Evolutionary conservation across 2,888 invertebrate genomes (phyloP).

Genomic region (Spilosoma lubricipeda): DNA sequence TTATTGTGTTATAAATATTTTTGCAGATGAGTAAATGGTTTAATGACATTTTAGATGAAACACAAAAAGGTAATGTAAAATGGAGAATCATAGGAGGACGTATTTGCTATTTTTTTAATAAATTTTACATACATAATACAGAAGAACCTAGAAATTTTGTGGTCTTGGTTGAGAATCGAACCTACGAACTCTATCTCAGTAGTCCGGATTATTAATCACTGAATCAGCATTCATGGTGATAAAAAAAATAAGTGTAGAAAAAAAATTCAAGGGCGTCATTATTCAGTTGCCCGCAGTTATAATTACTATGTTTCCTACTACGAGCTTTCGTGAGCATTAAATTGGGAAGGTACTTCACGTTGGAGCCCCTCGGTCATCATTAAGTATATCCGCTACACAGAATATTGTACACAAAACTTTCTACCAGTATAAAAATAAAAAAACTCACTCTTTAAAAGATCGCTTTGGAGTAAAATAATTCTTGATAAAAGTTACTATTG

Average conservation of each 20-base stretch:
- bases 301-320: not conserved
- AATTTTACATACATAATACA: too few relatives aligned
- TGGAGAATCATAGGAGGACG: too few relatives aligned
- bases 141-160: too few relatives aligned
- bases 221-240: not conserved
- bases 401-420: not conserved
- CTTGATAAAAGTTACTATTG: not conserved
- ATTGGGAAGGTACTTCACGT: not conserved
- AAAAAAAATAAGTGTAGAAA: not conserved
- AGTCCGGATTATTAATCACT: not conserved
- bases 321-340: not conserved
- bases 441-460: not conserved
- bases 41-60: conserved; percentile 15
- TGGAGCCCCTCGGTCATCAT: not conserved
- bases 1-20: conserved; percentile 17
- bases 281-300: not conserved
- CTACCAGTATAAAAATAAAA: not conserved
- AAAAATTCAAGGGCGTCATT: not conserved
- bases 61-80: not conserved
- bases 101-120: too few relatives aligned
- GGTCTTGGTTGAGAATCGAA: too few relatives aligned
- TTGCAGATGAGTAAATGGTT: conserved; percentile 20
- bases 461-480: not conserved
- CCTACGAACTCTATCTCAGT: not conserved
- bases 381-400: not conserved